Base-by-base conservation (phyloP, 1,140 invertebrate species). In the Maconellicoccus hirsutus region DNA sequence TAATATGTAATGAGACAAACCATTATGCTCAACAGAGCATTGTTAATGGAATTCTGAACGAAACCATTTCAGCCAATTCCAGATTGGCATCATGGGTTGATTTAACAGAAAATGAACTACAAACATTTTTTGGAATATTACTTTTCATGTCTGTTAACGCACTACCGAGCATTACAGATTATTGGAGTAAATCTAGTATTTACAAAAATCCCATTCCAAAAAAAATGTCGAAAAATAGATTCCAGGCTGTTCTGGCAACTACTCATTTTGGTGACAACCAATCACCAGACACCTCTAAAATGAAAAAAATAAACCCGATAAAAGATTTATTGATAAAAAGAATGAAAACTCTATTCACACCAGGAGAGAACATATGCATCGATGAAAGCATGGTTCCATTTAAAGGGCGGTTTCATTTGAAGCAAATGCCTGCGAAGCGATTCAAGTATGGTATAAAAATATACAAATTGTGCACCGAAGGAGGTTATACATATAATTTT, bases 301-400 rank as follows among this genome's bases (percentile, higher is more conserved):
- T 77, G 69, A 23, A 25, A 33, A 77, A 78, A 74, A 74, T 76
- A 39, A 69, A 70, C 69, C 66, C 70, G 27, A 71, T 75, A n/a
- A 33, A 75, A 42, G 70, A 75, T 29, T 71, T 70, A 33, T 29
- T 77, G n/a, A 52, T 70, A 21, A 71, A 70, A 59, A 74, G 73
- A 52, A 78, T 74, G 71, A 69, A 74, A 61, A 74, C 74, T 42
- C 39, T 74, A 23, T 73, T 74, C n/a, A 74, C 71, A 16, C 74
- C 76, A 52, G 74, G 72, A 59, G 16, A 73, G 66, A 72, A 72
- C n/a, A 72, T 78, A 39, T 75, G 75, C 73, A 74, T 79, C 69
- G 77, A 79, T 74, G 76, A 79, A 73, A 75, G 74, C 12, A 73
- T 78, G 73, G 71, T 79, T 39, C 77, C 78, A 25, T 79, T 78